Evolutionary conservation across 2,888 invertebrate genomes (phyloP).

Genomic region (Aelia acuminata): DNA sequence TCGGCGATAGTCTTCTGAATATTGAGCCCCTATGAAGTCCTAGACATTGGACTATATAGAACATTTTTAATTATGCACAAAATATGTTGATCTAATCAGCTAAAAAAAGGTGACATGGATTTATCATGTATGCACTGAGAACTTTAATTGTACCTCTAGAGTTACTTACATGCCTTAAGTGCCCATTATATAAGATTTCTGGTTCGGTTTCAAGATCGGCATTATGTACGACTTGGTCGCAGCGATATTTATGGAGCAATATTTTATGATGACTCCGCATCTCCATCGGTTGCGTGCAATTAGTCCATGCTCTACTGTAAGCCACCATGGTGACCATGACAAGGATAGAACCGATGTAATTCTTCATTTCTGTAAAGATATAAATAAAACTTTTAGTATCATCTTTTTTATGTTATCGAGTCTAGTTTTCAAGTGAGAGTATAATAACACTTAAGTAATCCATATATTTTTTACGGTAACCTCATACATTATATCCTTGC

Average conservation of each 20-base stretch:
- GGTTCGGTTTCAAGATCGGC: neutral
- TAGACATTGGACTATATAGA: no score
- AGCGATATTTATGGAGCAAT: neutral
- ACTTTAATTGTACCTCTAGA: neutral
- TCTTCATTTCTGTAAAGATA: constrained; percentile 14
- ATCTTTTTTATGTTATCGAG: no score
- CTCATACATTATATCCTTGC: no score
- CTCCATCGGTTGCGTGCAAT: neutral
- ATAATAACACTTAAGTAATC: no score
- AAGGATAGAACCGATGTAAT: neutral
- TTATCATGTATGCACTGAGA: no score
- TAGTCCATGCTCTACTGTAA: neutral
- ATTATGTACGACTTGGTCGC: neutral
- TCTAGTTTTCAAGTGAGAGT: no score
- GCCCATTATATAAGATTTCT: neutral
- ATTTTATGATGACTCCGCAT: neutral
- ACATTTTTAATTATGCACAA: no score
- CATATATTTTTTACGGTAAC: no score
- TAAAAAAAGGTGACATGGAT: no score
- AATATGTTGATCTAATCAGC: no score
- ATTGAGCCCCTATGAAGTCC: no score
- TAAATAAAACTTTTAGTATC: neutral
- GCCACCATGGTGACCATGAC: neutral
- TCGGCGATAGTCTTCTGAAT: no score
- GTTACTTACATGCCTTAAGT: neutral